Base-by-base conservation (phyloP, 92 coral and sea anemone genomes). In the Siderastrea radians region DNA sequence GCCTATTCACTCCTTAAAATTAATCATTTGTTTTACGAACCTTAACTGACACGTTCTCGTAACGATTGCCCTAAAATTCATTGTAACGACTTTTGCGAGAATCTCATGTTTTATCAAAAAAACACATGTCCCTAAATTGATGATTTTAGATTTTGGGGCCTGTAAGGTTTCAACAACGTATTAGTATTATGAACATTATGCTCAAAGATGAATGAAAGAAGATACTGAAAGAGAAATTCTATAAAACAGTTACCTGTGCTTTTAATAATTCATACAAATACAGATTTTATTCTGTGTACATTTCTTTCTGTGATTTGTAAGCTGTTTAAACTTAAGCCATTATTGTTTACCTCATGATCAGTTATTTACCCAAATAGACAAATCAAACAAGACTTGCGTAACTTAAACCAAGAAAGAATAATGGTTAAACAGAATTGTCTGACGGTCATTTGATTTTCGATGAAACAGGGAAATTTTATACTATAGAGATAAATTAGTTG, bases 221-320 rank as follows among this genome's bases (percentile, higher is more conserved):
- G 16, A 61, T 61, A 61, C 7, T 45, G 6, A 69, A 48, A 43
- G 38, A 26, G 38, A 12, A 3, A 48, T 7, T 64, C 14, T 38
- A 43, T 68, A 14, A 43, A 69, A 64, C 69, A 60, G 68, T 49
- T 64, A 46, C 8, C 19, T 52, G 61, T 4, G 60, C 45, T 54
- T 55, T 14, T 5, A 14, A 76, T 78, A 60, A 75, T 45, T 49
- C 3, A 16, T 79, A 49, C 53, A 49, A 44, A 59, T 57, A 44
- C 47, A 43, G 6, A 44, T 5, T 55, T 74, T 55, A 44, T 4
- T 58, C 13, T 76, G 67, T 76, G 64, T 76, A 79, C 69, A 45
- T 57, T 69, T 68, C 16, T 46, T 45, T 70, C 13, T 67, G 57
- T 57, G 50, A 81, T 55, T 69, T 54, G 76, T 43, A 53, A 55